Percentiles rank a stretch among this genome's conserved stretches.
Conservation (phyloP, 2,797 vertebrate genomes). For the Fringilla coelebs region DNA sequence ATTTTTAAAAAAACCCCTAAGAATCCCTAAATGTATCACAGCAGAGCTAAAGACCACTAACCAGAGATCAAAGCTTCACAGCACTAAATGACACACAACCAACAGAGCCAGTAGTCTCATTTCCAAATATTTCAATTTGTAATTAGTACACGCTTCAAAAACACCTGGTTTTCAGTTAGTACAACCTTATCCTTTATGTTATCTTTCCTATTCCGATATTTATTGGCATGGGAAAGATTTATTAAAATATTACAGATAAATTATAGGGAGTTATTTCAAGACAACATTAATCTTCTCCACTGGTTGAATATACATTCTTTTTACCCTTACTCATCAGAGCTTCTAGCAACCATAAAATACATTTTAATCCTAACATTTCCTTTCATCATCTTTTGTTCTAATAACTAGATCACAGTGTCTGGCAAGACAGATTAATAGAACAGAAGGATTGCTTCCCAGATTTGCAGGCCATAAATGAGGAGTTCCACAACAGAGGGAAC, state of each 20-base stretch:
- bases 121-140: not conserved
- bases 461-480: not conserved
- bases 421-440: not conserved
- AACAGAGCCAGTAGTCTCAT: not conserved
- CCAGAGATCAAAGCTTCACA: not conserved
- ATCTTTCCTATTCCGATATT: not conserved
- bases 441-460: constrained; percentile 15
- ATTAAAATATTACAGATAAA: not conserved
- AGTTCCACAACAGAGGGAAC: not conserved
- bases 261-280: not conserved
- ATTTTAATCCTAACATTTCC: not conserved
- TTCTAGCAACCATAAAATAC: not conserved
- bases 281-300: not conserved
- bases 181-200: not conserved
- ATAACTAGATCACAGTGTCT: not conserved
- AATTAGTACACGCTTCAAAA: not conserved
- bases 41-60: not conserved
- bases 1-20: not conserved
- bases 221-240: not conserved
- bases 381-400: not conserved
- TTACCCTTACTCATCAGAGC: not conserved
- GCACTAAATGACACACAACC: not conserved
- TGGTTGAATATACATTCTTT: not conserved
- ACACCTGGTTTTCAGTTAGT: not conserved
- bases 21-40: not conserved